These are phyloP conservation scores for Hypolimnas misippus DNA, from an alignment of 2,888 invertebrate species.

Conservation along the genomic window DNA sequence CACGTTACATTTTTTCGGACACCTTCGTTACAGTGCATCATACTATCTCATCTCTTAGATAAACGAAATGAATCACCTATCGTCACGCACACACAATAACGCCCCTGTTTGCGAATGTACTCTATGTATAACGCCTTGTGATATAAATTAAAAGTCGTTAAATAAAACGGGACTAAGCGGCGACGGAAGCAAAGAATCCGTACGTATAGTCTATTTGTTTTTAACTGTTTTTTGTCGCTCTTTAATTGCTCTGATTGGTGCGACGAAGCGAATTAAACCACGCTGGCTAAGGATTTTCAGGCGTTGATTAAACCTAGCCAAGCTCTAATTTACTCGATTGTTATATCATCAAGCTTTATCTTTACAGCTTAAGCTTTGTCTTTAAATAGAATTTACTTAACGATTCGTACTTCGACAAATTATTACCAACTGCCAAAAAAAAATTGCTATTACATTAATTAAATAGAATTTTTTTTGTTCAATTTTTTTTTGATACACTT, in stretches of 20 bases:
- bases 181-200: neutral
- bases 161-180: no score
- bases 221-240: conserved; percentile 25
- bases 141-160: no score
- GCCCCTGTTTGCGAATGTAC: no score
- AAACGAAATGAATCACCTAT: no score
- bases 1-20: no score
- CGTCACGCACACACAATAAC: no score
- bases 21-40: no score
- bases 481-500: neutral
- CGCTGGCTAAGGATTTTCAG: conserved; percentile 62
- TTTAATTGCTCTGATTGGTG: conserved; percentile 72
- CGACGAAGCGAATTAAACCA: conserved; percentile 68
- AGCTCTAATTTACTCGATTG: conserved; percentile 64
- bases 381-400: neutral
- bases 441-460: no score
- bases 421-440: no score
- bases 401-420: neutral
- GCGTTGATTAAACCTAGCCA: conserved; percentile 56
- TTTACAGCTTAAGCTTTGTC: neutral
- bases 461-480: no score
- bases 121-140: no score
- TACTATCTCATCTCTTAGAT: no score
- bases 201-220: conserved; percentile 26
- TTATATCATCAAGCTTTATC: conserved; percentile 2